A percentile compares a stretch with the other conserved stretches of the same genome.
phyloP scores from a whole-genome alignment of 2,888 invertebrate genomes.

The Melanostoma mellinum region DNA sequence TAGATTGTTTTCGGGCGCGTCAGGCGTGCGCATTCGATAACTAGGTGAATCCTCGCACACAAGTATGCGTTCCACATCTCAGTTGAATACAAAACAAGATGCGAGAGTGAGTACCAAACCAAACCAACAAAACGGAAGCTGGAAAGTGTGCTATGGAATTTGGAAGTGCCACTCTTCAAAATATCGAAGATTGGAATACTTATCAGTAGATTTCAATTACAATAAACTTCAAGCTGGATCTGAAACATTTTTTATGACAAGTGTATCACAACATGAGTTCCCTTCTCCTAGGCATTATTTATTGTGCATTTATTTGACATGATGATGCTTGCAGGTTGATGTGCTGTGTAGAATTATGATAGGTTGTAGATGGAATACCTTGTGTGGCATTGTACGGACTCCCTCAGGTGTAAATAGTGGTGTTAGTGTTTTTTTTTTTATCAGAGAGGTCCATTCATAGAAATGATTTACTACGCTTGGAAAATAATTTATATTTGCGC shows the following conservation, averaged over 20 bases:
- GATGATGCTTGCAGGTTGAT: conserved; percentile 45
- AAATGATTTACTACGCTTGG: conserved; percentile 62
- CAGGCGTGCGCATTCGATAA: conserved; percentile 64
- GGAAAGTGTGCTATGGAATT: conserved; percentile 58
- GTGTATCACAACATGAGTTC: conserved; percentile 35
- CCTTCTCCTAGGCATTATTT: conserved; percentile 48
- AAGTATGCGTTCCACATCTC: conserved; percentile 50
- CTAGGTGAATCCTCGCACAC: conserved; percentile 48
- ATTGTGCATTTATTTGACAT: conserved; percentile 42
- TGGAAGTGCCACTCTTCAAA: conserved; percentile 41
- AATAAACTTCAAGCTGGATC: conserved; percentile 36
- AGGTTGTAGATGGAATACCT: too few species aligned
- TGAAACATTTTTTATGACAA: conserved; percentile 30
- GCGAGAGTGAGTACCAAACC: conserved; percentile 2
- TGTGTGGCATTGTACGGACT: conserved; percentile 15
- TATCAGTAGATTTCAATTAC: conserved; percentile 67
- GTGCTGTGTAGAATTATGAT: conserved; percentile 23
- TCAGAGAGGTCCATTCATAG: conserved; percentile 60
- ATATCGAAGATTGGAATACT: conserved; percentile 49
- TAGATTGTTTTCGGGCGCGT: conserved; percentile 69
- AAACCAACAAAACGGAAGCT: conserved; percentile 44
- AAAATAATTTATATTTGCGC: conserved; percentile 49
- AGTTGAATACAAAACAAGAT: background rate
- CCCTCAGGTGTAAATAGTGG: conserved; percentile 38
- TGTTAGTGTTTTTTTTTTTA: conserved; percentile 19